phyloP scores from a whole-genome alignment of 2,113 vertebrate genomes.

The Probosciger aterrimus region DNA sequence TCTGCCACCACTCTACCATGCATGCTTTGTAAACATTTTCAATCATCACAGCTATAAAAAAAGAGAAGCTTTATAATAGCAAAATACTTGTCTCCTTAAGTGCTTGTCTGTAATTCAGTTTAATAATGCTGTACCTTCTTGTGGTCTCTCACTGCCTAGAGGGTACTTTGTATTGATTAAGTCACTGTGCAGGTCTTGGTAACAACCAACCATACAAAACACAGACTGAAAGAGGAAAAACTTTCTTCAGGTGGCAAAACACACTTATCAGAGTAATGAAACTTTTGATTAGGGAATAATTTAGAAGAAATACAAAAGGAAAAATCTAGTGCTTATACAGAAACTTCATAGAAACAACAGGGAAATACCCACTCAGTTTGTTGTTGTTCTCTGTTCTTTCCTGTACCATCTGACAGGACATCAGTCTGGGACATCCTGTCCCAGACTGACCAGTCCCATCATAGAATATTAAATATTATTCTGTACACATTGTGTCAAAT shows the following conservation, averaged over 20 bases:
- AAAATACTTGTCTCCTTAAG: constrained; percentile 76
- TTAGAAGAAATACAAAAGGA: background rate
- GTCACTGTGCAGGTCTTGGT: constrained; percentile 66
- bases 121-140: constrained; percentile 75
- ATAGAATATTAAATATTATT: background rate
- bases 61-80: constrained; percentile 66
- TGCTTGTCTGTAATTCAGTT: constrained; percentile 77
- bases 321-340: background rate
- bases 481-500: background rate
- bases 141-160: constrained; percentile 63
- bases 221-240: constrained; percentile 54
- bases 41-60: constrained; percentile 63
- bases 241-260: constrained; percentile 55
- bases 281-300: constrained; percentile 27
- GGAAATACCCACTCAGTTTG: background rate
- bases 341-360: background rate
- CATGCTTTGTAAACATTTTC: constrained; percentile 64
- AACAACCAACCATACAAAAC: constrained; percentile 72
- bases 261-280: constrained; percentile 52
- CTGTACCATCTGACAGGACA: no score
- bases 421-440: no score
- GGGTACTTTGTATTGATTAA: constrained; percentile 77
- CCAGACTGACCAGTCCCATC: background rate
- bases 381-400: background rate
- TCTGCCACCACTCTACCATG: background rate